Conservation (phyloP, 1,140 invertebrate genomes). For the Chlorops oryzae region DNA sequence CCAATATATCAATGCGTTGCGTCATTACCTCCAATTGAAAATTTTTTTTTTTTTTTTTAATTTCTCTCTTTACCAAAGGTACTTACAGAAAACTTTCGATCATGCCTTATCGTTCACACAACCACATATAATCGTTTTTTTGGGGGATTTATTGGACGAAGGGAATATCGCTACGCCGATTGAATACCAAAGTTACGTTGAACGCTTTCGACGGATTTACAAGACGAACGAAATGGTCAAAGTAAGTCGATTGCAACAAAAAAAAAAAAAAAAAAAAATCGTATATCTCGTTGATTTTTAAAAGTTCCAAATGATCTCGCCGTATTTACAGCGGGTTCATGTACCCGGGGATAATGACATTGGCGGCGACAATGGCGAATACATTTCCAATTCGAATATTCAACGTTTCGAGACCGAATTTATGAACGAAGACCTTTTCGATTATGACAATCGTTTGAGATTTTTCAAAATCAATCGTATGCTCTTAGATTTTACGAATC, state of each 20-base stretch:
- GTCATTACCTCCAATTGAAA: not conserved
- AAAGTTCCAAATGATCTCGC: constrained; percentile 55
- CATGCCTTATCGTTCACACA: constrained; percentile 64
- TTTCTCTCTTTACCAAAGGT: constrained; percentile 51
- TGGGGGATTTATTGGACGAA: constrained; percentile 91
- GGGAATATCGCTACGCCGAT: constrained; percentile 67
- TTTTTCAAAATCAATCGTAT: constrained; percentile 68
- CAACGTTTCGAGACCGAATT: constrained; percentile 73
- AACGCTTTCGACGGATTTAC: constrained; percentile 67
- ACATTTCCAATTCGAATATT: constrained; percentile 64
- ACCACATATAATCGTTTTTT: constrained; percentile 80
- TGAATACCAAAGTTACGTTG: constrained; percentile 65
- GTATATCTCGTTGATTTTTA: not conserved
- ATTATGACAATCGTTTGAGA: constrained; percentile 51
- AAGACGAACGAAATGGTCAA: constrained; percentile 53
- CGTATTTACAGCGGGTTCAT: constrained; percentile 59
- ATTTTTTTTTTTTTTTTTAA: not conserved
- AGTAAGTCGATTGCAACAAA: constrained; percentile 46
- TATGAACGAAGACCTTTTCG: constrained; percentile 59
- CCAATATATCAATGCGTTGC: not conserved
- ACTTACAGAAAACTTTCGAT: constrained; percentile 71
- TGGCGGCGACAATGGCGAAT: constrained; percentile 78
- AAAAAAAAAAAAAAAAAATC: too few species aligned
- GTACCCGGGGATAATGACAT: constrained; percentile 94
- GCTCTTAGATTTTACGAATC: constrained; percentile 52